Evolutionary conservation across 2,888 invertebrate species (phyloP).

Genomic region (Aelia acuminata): DNA sequence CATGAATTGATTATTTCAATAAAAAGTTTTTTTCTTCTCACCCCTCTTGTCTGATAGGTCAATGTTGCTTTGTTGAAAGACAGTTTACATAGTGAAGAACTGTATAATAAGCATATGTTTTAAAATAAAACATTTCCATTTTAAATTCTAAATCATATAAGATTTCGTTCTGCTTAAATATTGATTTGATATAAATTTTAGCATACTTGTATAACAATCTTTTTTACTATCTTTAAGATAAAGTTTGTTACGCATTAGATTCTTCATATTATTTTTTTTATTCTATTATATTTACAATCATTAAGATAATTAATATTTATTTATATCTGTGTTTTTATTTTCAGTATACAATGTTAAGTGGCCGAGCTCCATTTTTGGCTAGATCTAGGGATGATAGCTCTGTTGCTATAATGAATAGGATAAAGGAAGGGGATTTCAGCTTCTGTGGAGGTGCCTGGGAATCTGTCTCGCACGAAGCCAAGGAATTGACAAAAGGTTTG

Average conservation of each 20-base stretch:
- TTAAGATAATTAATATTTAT: neutral
- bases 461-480: slow-evolving; percentile 81
- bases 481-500: slow-evolving; percentile 71
- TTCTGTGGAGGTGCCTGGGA: slow-evolving; percentile 83
- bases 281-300: neutral
- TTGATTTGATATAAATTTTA: no score
- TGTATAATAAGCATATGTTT: neutral
- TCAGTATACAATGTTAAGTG: slow-evolving; percentile 86
- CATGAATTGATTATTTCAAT: no score
- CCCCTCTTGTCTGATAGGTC: no score
- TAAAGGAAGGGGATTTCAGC: slow-evolving; percentile 83
- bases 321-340: slow-evolving; percentile 66
- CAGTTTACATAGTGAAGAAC: no score
- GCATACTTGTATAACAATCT: no score
- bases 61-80: no score
- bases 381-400: slow-evolving; percentile 81
- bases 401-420: slow-evolving; percentile 82
- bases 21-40: no score
- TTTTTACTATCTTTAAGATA: no score
- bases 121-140: neutral
- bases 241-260: neutral
- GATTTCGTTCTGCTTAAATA: no score
- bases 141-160: no score
- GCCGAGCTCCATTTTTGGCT: slow-evolving; percentile 88
- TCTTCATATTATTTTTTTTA: neutral